Evolutionary conservation across 2,888 invertebrate species (phyloP), one percentile per base, ranked within the genome.

Genomic region (Julus scandinavius): DNA sequence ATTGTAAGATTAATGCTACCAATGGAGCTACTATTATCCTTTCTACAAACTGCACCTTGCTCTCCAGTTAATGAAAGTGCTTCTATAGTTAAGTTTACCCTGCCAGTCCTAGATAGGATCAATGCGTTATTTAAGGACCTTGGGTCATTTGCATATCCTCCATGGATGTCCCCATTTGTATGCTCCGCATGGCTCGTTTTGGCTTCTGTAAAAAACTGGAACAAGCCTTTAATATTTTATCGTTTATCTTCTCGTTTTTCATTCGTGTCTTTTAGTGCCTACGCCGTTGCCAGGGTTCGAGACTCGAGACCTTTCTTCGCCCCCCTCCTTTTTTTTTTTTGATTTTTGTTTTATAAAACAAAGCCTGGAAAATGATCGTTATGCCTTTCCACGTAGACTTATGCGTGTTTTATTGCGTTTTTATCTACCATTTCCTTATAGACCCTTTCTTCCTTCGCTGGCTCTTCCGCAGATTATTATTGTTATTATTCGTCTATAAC

Each of bases 381-480:
- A 63, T 63, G 63, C 63, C 63, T 63, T 63, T 20, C 63, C 17
- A 63, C 20, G 72, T 20, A 72, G 20, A 29, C 72, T 20, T 72
- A 72, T 20, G 72, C 72, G 20, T 72, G 72, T 72, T 72, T 72
- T 72, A 72, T 72, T 72, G 72, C 72, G 72, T 72, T 72, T 72
- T 72, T 72, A 72, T 72, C 29, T 72, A 29, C 72, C 72, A 72
- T 72, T 72, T 72, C 72, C 72, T 72, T 29, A 72, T 72, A 72
- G 72, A 20, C 7, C 72, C 72, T 72, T 72, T 72, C 72, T 72
- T 72, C 72, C 72, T 29, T 72, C 72, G 20, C 9, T 20, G 9
- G 72, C 72, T 72, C 72, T 72, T 72, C 72, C 72, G 72, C 72
- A 29, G 72, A 72, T 72, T 72, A 72, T 72, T 72, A 72, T 72